phyloP scores from a whole-genome alignment of 37 sponge, comb jelly and placozoan species.

The Sycon ciliatum region DNA sequence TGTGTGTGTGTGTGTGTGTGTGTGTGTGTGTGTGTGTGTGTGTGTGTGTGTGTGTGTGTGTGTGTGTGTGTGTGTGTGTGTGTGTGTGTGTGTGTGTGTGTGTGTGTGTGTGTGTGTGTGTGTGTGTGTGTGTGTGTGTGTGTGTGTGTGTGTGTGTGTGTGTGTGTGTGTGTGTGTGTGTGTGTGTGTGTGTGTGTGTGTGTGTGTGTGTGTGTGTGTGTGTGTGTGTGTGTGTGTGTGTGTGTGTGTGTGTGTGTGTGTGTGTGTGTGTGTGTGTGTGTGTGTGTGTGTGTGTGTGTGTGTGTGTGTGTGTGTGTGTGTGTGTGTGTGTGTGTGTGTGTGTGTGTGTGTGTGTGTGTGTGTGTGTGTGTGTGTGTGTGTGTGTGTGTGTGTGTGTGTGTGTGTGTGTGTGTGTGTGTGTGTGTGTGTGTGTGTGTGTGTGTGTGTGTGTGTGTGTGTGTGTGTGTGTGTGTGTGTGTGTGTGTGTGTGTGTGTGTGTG shows the following conservation, averaged over 20 bases:
- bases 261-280: conserved; percentile 5
- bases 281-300: conserved; percentile 5
- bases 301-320: conserved; percentile 22
- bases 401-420: conserved; percentile 9
- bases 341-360: conserved; percentile 52
- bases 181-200: conserved; percentile 5
- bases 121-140: conserved; percentile 5
- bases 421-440: conserved; percentile 11
- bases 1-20: conserved; percentile 5
- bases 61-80: conserved; percentile 5
- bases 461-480: conserved; percentile 28
- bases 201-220: conserved; percentile 5
- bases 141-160: conserved; percentile 5
- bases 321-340: conserved; percentile 43
- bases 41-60: conserved; percentile 5
- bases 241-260: conserved; percentile 5
- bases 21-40: conserved; percentile 5
- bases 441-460: conserved; percentile 11
- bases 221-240: conserved; percentile 5
- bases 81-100: conserved; percentile 5
- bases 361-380: conserved; percentile 31
- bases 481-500: conserved; percentile 18
- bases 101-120: conserved; percentile 5
- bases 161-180: conserved; percentile 5
- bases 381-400: neutral